Evolutionary conservation across 2,113 vertebrate species (phyloP), one percentile per base, ranked within the genome.

Genomic region (Eublepharis macularius): DNA sequence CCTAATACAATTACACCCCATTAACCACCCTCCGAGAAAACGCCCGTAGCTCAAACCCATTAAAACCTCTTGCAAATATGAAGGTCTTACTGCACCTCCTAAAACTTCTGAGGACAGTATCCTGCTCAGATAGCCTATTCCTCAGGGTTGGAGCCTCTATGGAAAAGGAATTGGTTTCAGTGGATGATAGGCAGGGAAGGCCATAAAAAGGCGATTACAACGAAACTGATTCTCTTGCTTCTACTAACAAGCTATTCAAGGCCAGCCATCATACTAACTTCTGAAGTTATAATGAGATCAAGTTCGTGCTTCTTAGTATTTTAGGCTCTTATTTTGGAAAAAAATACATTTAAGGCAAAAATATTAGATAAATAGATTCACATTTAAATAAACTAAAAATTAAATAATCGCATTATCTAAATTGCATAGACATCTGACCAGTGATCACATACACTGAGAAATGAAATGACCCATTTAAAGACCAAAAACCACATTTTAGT

Each of bases 251-350:
- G 76, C 34, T 73, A 78, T 32, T 69, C 36, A 49, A 82, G 65
- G 82, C 43, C 47, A 47, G n/a, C 84, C 81, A 51, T 86, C 26
- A 47, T 1, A 34, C 26, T 72, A 41, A 11, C 66, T 57, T 72
- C 65, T 21, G 72, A 72, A 88, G 87, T 87, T 63, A 90, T 65
- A 72, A 83, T 72, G 57, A 41, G 0, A 0, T 75, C 45, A 80
- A 32, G 90, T 76, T 63, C 41, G 88, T 74, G 57, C 73, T 89
- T 86, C 68, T 78, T 68, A 69, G 68, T 13, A 80, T 69, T 45
- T 26, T 32, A 76, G 14, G 17, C 24, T 84, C 77, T 76, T 84
- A 70, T 70, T 65, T 54, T 79, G 82, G 80, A 81, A 84, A 81
- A n/a, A 49, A 90, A 91, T 49, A 29, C 32, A n/a, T 39, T 76